Evolutionary conservation across 2,888 invertebrate genomes (phyloP), one percentile per base, ranked within the genome.

Genomic region (Ochlodes sylvanus): DNA sequence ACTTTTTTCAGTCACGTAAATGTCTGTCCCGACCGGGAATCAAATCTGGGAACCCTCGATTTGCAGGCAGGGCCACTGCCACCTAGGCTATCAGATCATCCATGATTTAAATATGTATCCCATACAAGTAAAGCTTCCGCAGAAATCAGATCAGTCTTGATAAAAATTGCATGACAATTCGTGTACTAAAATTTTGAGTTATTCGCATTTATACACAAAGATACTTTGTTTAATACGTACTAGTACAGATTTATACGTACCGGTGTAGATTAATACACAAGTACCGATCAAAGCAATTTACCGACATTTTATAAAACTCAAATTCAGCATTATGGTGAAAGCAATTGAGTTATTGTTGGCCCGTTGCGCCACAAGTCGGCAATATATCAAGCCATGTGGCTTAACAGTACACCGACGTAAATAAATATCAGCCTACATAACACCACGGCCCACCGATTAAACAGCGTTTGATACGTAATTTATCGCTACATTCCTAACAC

Each of bases 401-500:
- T 58, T 65, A 65, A 65, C 63, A 27, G 57, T 50, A 52, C 65
- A 27, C 41, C 15, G 65, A 58, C 65, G 58, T 65, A 65, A 65
- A 65, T 65, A 65, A 65, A 65, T 65, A 66, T 58, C 50, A 47
- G 41, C 47, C 34, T 38, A 56, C 50, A 63, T 34, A 32, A 52
- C 68, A 58, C 58, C 57, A 66, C 56, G 41, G 56, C 32, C 63
- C 27, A 62, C 27, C 58, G 52, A 67, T 60, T 66, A 66, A 66
- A 27, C 44, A 32, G 44, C 54, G 44, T 58, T 63, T 50, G 44
- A 54, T 69, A 65, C 19, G 47, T 67, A 47, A 71, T 67, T 69
- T 62, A 62, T 56, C 55, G 60, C 65, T 70, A 72, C 71, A 69
- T 72, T 72, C 68, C 70, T 69, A 70, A 71, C 69, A 70, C 73